A percentile compares a stretch with the other conserved stretches of the same genome.
phyloP scores from a whole-genome alignment of 2,113 vertebrate genomes.

The Crotalus tigris region DNA sequence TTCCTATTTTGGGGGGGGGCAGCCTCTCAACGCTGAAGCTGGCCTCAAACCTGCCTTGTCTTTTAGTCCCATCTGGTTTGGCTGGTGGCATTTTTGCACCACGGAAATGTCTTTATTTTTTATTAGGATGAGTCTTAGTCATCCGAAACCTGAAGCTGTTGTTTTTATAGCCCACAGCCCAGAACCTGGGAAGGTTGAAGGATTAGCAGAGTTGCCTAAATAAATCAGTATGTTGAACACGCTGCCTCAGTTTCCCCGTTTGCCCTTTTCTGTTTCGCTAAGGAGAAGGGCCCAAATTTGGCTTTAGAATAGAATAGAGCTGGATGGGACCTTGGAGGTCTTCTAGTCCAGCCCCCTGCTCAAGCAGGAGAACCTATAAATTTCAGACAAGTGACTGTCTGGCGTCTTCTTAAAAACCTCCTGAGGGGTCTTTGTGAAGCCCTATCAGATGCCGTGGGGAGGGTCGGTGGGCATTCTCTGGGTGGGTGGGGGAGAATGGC shows the following conservation, averaged over 20 bases:
- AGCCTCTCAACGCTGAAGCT: not conserved
- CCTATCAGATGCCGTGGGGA: too few species aligned
- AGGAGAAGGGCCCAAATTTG: rapidly evolving
- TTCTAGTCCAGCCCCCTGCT: too few species aligned
- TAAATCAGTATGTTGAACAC: not conserved
- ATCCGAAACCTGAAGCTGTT: not conserved
- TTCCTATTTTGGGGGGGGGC: not conserved
- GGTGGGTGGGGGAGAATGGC: not conserved
- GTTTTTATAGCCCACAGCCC: not conserved
- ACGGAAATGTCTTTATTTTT: not conserved
- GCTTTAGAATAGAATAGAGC: not conserved
- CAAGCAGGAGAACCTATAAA: too few species aligned
- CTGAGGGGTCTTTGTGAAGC: too few species aligned
- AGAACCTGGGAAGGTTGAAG: not conserved
- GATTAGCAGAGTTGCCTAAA: not conserved
- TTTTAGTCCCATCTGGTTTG: not conserved
- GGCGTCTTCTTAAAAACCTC: too few species aligned
- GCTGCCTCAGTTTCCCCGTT: too few species aligned
- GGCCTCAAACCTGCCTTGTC: too few species aligned
- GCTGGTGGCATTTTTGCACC: not conserved
- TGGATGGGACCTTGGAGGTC: too few species aligned
- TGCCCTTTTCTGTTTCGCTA: not conserved
- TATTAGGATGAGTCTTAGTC: not conserved
- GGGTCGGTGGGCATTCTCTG: not conserved
- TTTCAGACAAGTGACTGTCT: too few species aligned